These are phyloP conservation scores for Hydrochoerus hydrochaeris DNA, from an alignment of 2,113 vertebrate species.

Conservation along the genomic window DNA sequence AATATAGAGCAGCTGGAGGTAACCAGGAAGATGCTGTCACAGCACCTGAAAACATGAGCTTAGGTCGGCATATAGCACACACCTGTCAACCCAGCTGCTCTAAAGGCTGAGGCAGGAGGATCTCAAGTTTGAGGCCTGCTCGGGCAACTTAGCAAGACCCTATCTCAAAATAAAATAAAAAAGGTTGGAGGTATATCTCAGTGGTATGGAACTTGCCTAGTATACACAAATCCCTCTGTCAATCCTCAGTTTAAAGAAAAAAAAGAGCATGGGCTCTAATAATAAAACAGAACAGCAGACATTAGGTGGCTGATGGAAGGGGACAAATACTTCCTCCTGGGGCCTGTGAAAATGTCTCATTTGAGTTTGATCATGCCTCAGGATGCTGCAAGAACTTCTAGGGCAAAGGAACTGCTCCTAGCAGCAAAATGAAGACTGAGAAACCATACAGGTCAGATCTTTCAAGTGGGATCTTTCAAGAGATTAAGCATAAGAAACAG, in stretches of 20 bases:
- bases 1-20: background rate
- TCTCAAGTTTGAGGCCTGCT: background rate
- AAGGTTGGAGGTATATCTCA: background rate
- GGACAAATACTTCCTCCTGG: background rate
- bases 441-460: background rate
- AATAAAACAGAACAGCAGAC: background rate
- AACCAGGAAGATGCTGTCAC: background rate
- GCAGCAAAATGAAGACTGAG: background rate
- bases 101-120: background rate
- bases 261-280: accelerated
- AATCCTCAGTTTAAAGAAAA: background rate
- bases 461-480: background rate
- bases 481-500: background rate
- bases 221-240: background rate
- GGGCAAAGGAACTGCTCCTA: background rate
- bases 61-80: background rate
- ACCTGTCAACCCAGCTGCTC: background rate
- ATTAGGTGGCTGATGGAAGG: background rate
- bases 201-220: background rate
- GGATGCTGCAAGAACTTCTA: background rate
- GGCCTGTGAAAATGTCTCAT: background rate
- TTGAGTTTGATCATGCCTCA: background rate
- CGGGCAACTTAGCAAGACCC: background rate
- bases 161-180: background rate
- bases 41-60: background rate